Percentiles rank a stretch among this genome's conserved stretches.
These are phyloP conservation scores for Malacoraja senta DNA, from an alignment of 2,797 vertebrate species.

Conservation along the genomic window DNA sequence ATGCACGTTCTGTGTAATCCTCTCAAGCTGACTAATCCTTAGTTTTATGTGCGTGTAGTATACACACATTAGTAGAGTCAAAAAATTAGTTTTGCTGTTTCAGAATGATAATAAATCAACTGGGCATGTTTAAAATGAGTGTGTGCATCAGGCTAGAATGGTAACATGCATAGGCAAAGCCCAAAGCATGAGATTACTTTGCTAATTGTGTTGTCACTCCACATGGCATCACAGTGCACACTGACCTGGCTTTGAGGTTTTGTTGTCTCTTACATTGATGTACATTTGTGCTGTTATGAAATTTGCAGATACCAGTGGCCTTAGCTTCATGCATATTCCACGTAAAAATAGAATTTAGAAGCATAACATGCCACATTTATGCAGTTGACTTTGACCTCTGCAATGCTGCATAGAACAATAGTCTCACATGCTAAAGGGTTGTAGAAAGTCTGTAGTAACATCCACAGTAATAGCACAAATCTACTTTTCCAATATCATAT, in stretches of 20 bases:
- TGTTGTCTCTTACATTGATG: not conserved
- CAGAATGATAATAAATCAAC: not conserved
- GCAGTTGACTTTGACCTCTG: slow-evolving; percentile 42
- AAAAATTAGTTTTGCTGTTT: not conserved
- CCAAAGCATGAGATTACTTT: not conserved
- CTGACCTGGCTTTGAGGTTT: not conserved
- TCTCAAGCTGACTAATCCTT: not conserved
- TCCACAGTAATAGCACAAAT: not conserved
- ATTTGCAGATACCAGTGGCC: not conserved
- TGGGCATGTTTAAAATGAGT: not conserved
- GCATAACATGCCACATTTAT: slow-evolving; percentile 52
- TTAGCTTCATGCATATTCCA: not conserved
- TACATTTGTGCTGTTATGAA: not conserved
- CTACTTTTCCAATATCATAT: not conserved
- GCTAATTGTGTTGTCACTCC: not conserved
- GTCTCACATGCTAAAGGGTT: not conserved
- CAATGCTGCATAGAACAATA: not conserved
- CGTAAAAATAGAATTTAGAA: slow-evolving; percentile 51
- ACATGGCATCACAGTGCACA: not conserved
- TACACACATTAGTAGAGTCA: not conserved
- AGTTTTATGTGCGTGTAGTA: not conserved
- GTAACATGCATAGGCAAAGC: not conserved
- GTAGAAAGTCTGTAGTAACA: not conserved
- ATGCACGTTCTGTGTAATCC: not conserved
- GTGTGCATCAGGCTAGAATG: not conserved